Conservation (phyloP, 2,888 invertebrate genomes). For the Apamea anceps region DNA sequence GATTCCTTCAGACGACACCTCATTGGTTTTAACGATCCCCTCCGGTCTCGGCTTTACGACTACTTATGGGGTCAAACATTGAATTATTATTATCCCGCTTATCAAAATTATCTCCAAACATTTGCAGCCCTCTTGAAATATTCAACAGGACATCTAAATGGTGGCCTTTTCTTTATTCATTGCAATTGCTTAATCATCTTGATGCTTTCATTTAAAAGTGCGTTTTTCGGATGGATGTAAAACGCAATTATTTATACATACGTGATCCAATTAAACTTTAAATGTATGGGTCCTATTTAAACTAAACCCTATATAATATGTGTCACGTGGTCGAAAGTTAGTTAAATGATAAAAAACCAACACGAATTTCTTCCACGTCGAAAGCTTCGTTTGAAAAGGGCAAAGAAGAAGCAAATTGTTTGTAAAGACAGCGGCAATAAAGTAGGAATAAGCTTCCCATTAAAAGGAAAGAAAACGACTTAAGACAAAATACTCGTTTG, state of each 20-base stretch:
- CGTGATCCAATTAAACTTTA: background rate
- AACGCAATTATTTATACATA: background rate
- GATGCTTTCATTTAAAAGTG: background rate
- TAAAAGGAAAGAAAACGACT: slow-evolving; percentile 24
- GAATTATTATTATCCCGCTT: background rate
- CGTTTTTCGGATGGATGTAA: background rate
- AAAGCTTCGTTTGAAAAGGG: background rate
- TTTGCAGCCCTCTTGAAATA: background rate
- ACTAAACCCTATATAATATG: background rate
- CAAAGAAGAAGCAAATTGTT: background rate
- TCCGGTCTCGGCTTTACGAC: background rate
- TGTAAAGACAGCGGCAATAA: background rate
- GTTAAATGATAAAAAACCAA: background rate
- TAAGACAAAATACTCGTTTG: background rate
- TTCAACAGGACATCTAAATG: background rate
- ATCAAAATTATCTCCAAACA: background rate
- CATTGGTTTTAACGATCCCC: background rate
- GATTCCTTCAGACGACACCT: background rate
- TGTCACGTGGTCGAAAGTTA: background rate
- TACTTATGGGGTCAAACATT: background rate
- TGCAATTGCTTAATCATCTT: background rate
- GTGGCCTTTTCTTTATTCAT: background rate
- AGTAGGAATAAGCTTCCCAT: slow-evolving; percentile 6
- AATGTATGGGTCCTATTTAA: background rate
- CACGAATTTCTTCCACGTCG: no score